A percentile compares a stretch with the other conserved stretches of the same genome.
These are phyloP conservation scores for Hestina assimilis DNA, from an alignment of 1,140 invertebrate genomes.

Conservation along the genomic window DNA sequence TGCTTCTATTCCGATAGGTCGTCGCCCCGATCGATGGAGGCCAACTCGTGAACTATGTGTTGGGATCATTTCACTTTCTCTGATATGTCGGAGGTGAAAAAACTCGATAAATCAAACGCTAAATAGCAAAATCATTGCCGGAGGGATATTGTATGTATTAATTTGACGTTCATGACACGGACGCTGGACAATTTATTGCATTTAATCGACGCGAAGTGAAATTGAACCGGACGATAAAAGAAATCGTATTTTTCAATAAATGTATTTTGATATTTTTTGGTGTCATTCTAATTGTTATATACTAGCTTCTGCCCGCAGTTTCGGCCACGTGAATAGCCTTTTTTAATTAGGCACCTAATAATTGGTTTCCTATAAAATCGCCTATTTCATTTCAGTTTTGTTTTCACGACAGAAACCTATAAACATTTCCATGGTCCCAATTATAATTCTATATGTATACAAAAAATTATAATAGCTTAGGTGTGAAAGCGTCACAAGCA, in stretches of 20 bases:
- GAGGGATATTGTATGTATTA: slow-evolving; percentile 27
- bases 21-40: slow-evolving; percentile 40
- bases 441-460: too few relatives aligned
- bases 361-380: too few relatives aligned
- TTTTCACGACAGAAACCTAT: too few relatives aligned
- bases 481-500: too few relatives aligned
- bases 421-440: too few relatives aligned
- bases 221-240: slow-evolving; percentile 49
- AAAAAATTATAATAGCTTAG: too few relatives aligned
- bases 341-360: too few relatives aligned
- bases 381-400: too few relatives aligned
- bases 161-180: slow-evolving; percentile 24
- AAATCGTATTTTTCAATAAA: slow-evolving; percentile 15
- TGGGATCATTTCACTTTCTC: slow-evolving; percentile 55
- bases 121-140: slow-evolving; percentile 47
- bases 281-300: too few relatives aligned
- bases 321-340: too few relatives aligned
- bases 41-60: slow-evolving; percentile 47
- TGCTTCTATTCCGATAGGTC: slow-evolving; percentile 6
- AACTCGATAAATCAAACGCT: slow-evolving; percentile 45
- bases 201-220: slow-evolving; percentile 44
- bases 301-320: too few relatives aligned
- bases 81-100: slow-evolving; percentile 45
- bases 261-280: neutral
- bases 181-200: slow-evolving; percentile 39